Base-by-base conservation (phyloP, 2,113 vertebrate species). In the Danio rerio region DNA sequence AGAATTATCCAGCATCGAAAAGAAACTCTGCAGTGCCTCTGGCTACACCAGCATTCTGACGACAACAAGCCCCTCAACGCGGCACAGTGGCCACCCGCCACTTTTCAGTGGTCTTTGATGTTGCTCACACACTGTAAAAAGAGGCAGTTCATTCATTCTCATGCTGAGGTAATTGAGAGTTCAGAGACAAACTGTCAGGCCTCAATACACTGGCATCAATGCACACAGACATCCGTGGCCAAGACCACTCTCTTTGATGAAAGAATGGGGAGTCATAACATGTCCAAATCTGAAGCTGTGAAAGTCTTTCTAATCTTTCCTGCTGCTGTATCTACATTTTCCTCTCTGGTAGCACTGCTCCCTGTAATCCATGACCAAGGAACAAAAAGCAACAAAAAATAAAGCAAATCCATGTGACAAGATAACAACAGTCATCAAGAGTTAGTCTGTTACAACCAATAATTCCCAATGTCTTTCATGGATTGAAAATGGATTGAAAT, bases 101-200 rank as follows among this genome's bases (percentile, higher is more conserved):
- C 55, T 49, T 71, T 49, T 50, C 53, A 53, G 15, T 49, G 43
- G 20, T 62, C 81, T 86, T 86, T 83, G 78, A 86, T 81, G 66
- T 78, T 9, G 59, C 81, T 78, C 11, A 49, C 73, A 70, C 49
- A 73, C 78, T 6, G 66, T 66, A 82, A 76, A 77, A 73, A 78
- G 76, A 53, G 45, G 58, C 55, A 70, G 71, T 63, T 50, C 49
- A 43, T 65, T 71, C 47, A 71, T 52, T 61, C 81, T 59, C 58
- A 50, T 6, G 13, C 65, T 20, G 13, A 77, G 78, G 71, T 83
- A 76, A 86, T 61, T 79, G 78, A 81, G 75, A 83, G 85, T 80
- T 83, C 85, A 83, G n/a, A 70, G 74, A 61, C 73, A 61, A 77
- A 61, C 50, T 53, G 3, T 70, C 77, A 76, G 69, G 13, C 63